Percentiles rank a stretch among this genome's conserved stretches.
Conservation (phyloP, 2,888 invertebrate species). For the Cheilosia impressa region DNA sequence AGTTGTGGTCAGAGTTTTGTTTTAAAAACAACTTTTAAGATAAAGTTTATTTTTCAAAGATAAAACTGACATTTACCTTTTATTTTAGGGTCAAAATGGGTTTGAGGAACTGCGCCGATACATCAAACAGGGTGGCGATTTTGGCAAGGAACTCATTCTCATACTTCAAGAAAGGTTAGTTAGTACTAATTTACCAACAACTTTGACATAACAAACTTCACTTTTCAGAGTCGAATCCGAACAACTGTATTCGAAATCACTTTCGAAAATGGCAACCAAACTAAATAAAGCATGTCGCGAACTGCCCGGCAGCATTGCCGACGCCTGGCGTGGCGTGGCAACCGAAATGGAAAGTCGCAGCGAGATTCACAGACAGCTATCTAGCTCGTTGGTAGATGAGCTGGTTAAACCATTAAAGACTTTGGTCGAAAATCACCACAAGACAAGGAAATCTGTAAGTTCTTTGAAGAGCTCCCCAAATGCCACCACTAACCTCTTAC, state of each 20-base stretch:
- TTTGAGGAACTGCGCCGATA: constrained; percentile 96
- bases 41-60: background rate
- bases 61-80: constrained; percentile 26
- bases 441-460: constrained; percentile 88
- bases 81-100: constrained; percentile 93
- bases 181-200: background rate
- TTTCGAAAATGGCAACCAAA: constrained; percentile 94
- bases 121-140: constrained; percentile 97
- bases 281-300: constrained; percentile 92
- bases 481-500: background rate
- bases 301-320: constrained; percentile 91
- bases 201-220: constrained; percentile 1
- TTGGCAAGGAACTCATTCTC: constrained; percentile 94
- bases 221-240: constrained; percentile 93
- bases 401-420: constrained; percentile 93
- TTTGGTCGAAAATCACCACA: constrained; percentile 89
- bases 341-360: constrained; percentile 96
- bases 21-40: background rate
- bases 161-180: constrained; percentile 95
- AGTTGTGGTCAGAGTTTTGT: constrained; percentile 51
- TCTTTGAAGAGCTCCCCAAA: background rate
- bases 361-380: constrained; percentile 94
- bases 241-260: constrained; percentile 94
- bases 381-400: constrained; percentile 92
- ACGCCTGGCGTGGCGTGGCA: constrained; percentile 96